phyloP scores from a whole-genome alignment of 2,888 invertebrate species.

The Eupithecia centaureata region DNA sequence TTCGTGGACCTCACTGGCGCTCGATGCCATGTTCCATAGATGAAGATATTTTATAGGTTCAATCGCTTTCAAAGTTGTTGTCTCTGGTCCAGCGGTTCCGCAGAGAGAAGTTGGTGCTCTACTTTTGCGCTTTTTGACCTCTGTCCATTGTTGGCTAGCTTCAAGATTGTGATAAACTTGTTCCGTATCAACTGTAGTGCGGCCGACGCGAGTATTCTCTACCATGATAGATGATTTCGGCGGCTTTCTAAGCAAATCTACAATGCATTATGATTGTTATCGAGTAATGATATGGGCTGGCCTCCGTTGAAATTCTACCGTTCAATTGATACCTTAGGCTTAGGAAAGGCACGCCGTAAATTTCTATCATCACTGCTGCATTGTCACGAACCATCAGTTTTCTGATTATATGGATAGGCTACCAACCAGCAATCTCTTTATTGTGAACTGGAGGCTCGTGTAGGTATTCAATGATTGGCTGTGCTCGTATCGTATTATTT shows the following conservation, averaged over 20 bases:
- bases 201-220: too few species aligned
- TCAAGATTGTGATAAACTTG: too few species aligned
- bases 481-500: neutral
- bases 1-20: too few species aligned
- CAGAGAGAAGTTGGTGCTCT: too few species aligned
- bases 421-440: slow-evolving; percentile 9
- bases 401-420: slow-evolving; percentile 46
- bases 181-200: too few species aligned
- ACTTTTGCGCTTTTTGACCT: too few species aligned
- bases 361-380: slow-evolving; percentile 49
- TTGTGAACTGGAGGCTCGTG: neutral
- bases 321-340: slow-evolving; percentile 46
- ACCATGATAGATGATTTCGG: too few species aligned
- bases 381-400: slow-evolving; percentile 54
- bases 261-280: slow-evolving; percentile 9
- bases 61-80: too few species aligned
- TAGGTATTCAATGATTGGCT: neutral
- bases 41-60: too few species aligned
- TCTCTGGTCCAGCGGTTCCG: too few species aligned
- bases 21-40: too few species aligned
- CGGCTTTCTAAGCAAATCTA: neutral
- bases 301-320: slow-evolving; percentile 16
- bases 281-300: slow-evolving; percentile 10
- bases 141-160: too few species aligned
- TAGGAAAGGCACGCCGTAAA: slow-evolving; percentile 53